phyloP scores from a whole-genome alignment of 2,888 invertebrate species.

The Vandiemenella viatica region DNA sequence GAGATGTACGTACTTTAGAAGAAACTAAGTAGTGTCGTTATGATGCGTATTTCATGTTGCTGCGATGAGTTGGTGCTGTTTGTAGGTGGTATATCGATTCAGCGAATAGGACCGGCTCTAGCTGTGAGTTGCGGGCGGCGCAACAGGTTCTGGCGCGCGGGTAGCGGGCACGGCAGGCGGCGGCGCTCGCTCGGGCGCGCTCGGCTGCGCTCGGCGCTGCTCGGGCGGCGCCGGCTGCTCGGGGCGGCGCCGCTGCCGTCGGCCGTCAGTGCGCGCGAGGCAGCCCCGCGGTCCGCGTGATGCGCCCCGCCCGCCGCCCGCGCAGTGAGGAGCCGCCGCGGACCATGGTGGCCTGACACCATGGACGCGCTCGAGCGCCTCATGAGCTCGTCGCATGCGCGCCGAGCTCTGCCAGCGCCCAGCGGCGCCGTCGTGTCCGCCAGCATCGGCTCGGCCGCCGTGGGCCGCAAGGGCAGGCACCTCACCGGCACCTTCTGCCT shows the following conservation, averaged over 20 bases:
- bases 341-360: slow-evolving; percentile 21
- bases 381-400: slow-evolving; percentile 53
- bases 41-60: too few relatives aligned
- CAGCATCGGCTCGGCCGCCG: slow-evolving; percentile 33
- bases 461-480: slow-evolving; percentile 58
- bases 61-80: too few relatives aligned
- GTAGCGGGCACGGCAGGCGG: background rate
- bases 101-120: too few relatives aligned
- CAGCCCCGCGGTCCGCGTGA: slow-evolving; percentile 32
- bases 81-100: too few relatives aligned
- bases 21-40: too few relatives aligned
- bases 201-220: background rate
- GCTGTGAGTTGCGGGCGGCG: too few relatives aligned
- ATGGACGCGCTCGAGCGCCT: slow-evolving; percentile 75
- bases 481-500: slow-evolving; percentile 78
- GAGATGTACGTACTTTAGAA: too few relatives aligned
- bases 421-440: slow-evolving; percentile 25
- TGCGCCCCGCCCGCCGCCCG: slow-evolving; percentile 24
- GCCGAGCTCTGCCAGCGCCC: slow-evolving; percentile 43
- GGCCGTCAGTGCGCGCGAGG: slow-evolving; percentile 23
- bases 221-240: background rate
- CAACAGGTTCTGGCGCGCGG: too few relatives aligned
- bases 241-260: background rate
- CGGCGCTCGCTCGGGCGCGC: background rate
- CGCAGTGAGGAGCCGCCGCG: slow-evolving; percentile 28